These are phyloP conservation scores for Drosophila kikkawai DNA, from an alignment of 1,140 invertebrate species.

Conservation along the genomic window DNA sequence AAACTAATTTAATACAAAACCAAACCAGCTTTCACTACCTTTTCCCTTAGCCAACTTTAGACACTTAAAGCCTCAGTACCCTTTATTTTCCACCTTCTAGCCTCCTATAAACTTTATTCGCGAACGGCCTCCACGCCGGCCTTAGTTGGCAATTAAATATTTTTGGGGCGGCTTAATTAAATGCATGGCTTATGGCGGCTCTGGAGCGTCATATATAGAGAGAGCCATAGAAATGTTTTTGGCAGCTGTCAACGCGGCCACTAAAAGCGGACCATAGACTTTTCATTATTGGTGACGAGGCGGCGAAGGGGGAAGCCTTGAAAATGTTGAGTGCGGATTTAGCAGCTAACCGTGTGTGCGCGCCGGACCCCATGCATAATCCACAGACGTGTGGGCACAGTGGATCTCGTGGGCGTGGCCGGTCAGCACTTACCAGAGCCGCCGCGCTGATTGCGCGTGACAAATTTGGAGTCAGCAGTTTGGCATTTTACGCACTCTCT, in stretches of 20 bases:
- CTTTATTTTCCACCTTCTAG: background rate
- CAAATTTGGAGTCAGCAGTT: constrained; percentile 74
- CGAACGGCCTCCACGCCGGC: constrained; percentile 13
- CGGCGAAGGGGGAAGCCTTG: constrained; percentile 46
- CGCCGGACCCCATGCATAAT: constrained; percentile 42
- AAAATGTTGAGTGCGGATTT: constrained; percentile 47
- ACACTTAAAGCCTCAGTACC: background rate
- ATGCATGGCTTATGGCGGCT: constrained; percentile 50
- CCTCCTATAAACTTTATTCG: background rate
- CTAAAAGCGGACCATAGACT: constrained; percentile 39
- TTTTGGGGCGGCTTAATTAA: constrained; percentile 48
- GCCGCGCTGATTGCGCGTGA: constrained; percentile 70
- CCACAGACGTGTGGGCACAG: constrained; percentile 13
- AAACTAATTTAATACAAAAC: too few relatives aligned
- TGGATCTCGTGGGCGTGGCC: constrained; percentile 16
- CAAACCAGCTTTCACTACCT: background rate
- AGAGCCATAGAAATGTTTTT: constrained; percentile 52
- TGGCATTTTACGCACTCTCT: constrained; percentile 56
- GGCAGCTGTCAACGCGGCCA: constrained; percentile 60
- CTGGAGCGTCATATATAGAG: constrained; percentile 14
- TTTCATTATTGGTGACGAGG: constrained; percentile 56
- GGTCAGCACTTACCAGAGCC: constrained; percentile 59
- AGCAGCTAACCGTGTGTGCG: constrained; percentile 7
- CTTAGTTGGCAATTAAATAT: constrained; percentile 32
- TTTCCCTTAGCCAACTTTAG: background rate